Base-by-base conservation (phyloP, 2,113 vertebrate genomes). In the Chascanopsetta lugubris region DNA sequence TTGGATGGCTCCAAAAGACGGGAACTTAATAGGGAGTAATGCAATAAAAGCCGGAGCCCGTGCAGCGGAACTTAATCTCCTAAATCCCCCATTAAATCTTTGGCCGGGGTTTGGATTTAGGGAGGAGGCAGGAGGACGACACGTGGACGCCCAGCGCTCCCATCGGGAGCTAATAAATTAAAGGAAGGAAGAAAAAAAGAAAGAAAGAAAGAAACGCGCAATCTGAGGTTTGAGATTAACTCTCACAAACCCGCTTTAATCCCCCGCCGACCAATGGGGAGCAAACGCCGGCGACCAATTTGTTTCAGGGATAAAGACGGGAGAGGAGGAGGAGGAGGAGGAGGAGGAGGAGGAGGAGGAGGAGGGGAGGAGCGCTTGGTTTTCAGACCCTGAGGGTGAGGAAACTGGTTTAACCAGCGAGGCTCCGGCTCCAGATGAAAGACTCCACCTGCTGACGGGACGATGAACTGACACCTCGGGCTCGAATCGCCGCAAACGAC, bases 81-180 rank as follows among this genome's bases (percentile, higher is more conserved):
- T 80, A 79, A 88, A 89, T 87, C 84, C 85, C 51, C 77, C 74
- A 68, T 86, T 79, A 86, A 87, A 76, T 85, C 82, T 85, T 82
- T 82, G 69, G 79, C 72, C 69, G 58, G 83, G 72, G 61, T n/a
- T n/a, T 64, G 77, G 67, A 50, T 85, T 87, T 83, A 72, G 71
- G 56, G 79, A 75, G n/a, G 73, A 80, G 79, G 73, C 82, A 77
- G 73, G 27, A 77, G 76, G 74, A 63, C 74, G 36, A 70, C 78
- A 84, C 78, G 83, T 80, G 84, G 70, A 83, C 69, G 79, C 56
- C 66, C 65, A 34, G 69, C 29, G 48, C 71, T n/a, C 77, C 75
- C 82, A 77, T 74, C 72, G 55, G 61, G 70, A 67, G 84, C 80
- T 88, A 86, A 90, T 90, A 84, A 75, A 89, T 89, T 13, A 5